A percentile compares a stretch with the other conserved stretches of the same genome.
Evolutionary conservation across 2,888 invertebrate genomes (phyloP).

Genomic region (Diaperis boleti): DNA sequence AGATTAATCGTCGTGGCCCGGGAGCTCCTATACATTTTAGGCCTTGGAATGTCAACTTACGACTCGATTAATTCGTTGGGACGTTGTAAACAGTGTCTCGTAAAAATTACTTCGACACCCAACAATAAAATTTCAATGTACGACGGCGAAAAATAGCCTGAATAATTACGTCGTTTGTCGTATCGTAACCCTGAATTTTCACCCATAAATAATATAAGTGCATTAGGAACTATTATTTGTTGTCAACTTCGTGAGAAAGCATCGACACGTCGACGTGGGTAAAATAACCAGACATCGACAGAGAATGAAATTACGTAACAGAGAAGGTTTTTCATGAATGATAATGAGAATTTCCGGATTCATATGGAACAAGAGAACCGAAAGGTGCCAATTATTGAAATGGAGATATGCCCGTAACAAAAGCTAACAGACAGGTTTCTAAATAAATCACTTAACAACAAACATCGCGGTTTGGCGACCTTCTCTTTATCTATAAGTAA

Average conservation of each 20-base stretch:
- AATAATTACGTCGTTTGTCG: slow-evolving; percentile 8
- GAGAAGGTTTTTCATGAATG: too few species aligned
- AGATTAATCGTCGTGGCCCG: slow-evolving; percentile 24
- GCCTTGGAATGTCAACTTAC: slow-evolving; percentile 31
- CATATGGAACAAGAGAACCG: too few species aligned
- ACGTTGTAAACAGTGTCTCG: slow-evolving; percentile 25
- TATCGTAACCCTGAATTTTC: slow-evolving; percentile 17
- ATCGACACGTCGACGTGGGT: background rate
- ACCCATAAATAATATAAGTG: slow-evolving; percentile 1
- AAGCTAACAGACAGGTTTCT: too few species aligned
- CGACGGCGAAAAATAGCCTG: background rate
- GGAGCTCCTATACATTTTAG: slow-evolving; percentile 11
- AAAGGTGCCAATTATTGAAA: too few species aligned
- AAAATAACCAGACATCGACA: background rate
- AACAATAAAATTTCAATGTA: slow-evolving; percentile 23
- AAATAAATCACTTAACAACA: too few species aligned
- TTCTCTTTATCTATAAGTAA: background rate
- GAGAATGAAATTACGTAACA: background rate
- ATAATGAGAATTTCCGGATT: too few species aligned
- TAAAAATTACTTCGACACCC: slow-evolving; percentile 26
- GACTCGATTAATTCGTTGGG: slow-evolving; percentile 30
- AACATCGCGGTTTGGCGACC: too few species aligned
- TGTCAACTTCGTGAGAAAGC: background rate
- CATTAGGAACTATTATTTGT: slow-evolving; percentile 14
- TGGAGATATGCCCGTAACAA: too few species aligned